phyloP scores from a whole-genome alignment of 53 echinoderm and acorn worm species.

The Luidia sarsii region DNA sequence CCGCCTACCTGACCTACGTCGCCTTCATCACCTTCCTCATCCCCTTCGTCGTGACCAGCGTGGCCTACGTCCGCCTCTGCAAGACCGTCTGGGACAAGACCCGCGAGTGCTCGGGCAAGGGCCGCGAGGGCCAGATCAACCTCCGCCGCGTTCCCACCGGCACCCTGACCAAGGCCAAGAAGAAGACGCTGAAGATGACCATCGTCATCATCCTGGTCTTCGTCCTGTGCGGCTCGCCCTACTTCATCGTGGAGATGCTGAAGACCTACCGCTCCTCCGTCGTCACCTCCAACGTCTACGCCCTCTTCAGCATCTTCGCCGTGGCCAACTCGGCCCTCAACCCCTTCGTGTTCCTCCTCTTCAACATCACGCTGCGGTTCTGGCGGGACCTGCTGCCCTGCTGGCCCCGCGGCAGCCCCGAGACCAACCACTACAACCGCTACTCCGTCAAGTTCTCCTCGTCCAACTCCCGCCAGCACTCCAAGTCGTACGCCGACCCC shows the following conservation, averaged over 20 bases:
- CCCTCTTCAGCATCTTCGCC: conserved; percentile 82
- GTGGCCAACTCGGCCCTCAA: conserved; percentile 87
- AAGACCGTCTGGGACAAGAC: conserved; percentile 76
- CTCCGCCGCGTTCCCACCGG: conserved; percentile 41
- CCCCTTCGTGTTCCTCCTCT: conserved; percentile 92
- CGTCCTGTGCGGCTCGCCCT: conserved; percentile 87
- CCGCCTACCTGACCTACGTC: conserved; percentile 77
- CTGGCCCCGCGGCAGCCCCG: background rate
- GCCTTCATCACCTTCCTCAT: conserved; percentile 74
- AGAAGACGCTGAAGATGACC: conserved; percentile 91
- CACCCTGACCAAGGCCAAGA: conserved; percentile 56
- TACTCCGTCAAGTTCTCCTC: conserved; percentile 66
- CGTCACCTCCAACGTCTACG: conserved; percentile 64
- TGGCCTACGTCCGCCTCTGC: conserved; percentile 82
- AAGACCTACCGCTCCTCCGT: conserved; percentile 25
- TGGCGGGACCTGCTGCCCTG: conserved; percentile 55
- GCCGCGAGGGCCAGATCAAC: conserved; percentile 37
- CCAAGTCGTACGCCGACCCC: conserved; percentile 33
- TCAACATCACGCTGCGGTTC: conserved; percentile 66
- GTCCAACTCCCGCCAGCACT: conserved; percentile 55
- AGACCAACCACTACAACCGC: conserved; percentile 45
- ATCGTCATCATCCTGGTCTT: conserved; percentile 87
- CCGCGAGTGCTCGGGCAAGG: conserved; percentile 48
- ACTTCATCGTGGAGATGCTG: conserved; percentile 80
- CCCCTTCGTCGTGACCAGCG: conserved; percentile 80